A percentile compares a stretch with the other conserved stretches of the same genome.
These are phyloP conservation scores for Virgularia gustaviana DNA, from an alignment of 92 coral and sea anemone species.

Conservation along the genomic window DNA sequence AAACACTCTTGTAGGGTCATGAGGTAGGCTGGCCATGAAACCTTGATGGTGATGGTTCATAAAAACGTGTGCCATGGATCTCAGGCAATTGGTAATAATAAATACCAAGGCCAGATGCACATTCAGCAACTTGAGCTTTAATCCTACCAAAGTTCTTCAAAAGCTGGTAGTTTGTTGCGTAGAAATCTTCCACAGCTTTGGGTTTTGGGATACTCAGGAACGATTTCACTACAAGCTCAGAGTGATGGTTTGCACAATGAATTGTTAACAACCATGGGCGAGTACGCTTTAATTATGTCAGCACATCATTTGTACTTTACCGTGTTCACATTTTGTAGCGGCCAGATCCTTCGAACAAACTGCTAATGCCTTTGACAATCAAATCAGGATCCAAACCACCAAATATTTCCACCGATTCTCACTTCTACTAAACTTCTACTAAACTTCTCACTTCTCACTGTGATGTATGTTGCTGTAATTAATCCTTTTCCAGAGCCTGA, in stretches of 20 bases:
- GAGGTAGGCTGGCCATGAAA: no score
- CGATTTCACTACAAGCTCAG: conserved; percentile 45
- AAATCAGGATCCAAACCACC: conserved; percentile 34
- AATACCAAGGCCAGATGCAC: conserved; percentile 28
- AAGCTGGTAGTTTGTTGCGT: conserved; percentile 19
- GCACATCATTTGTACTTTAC: conserved; percentile 33
- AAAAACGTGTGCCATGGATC: conserved; percentile 46
- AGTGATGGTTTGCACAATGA: conserved; percentile 36
- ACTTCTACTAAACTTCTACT: no score
- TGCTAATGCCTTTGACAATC: conserved; percentile 31
- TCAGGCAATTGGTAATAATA: conserved; percentile 36
- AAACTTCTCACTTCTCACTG: no score
- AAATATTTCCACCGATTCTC: conserved; percentile 33
- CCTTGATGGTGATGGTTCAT: conserved; percentile 46
- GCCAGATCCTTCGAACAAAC: conserved; percentile 30
- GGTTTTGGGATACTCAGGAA: conserved; percentile 9
- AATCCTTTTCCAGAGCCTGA: no score
- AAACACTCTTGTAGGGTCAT: conserved; percentile 35
- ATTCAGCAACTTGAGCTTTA: conserved; percentile 33
- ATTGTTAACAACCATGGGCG: conserved; percentile 47
- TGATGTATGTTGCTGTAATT: no score
- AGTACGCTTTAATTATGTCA: conserved; percentile 37
- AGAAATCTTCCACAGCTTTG: conserved; percentile 39
- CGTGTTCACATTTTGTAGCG: conserved; percentile 34
- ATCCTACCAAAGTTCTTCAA: conserved; percentile 38